A percentile compares a stretch with the other conserved stretches of the same genome.
These are phyloP conservation scores for Flabesymbios commensalis DNA, from an alignment of 2,888 invertebrate genomes.

Conservation along the genomic window DNA sequence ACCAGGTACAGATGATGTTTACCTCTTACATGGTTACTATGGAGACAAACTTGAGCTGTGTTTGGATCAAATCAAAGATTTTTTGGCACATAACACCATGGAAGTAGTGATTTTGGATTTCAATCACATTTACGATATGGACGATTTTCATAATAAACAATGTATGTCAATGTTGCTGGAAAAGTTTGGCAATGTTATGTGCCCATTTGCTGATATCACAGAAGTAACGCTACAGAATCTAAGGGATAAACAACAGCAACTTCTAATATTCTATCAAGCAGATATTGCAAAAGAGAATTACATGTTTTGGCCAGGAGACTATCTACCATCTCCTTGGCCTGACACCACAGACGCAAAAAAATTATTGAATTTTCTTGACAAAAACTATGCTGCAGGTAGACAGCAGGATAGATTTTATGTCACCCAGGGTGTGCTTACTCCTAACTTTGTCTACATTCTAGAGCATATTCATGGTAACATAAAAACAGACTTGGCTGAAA, in stretches of 20 bases:
- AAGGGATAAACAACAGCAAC: slow-evolving; percentile 65
- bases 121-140: slow-evolving; percentile 82
- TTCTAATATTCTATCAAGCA: slow-evolving; percentile 59
- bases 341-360: slow-evolving; percentile 69
- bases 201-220: slow-evolving; percentile 68
- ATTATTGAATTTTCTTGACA: slow-evolving; percentile 69
- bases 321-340: slow-evolving; percentile 83
- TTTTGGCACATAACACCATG: slow-evolving; percentile 72
- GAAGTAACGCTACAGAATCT: slow-evolving; percentile 68
- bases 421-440: slow-evolving; percentile 81
- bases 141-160: slow-evolving; percentile 69
- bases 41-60: slow-evolving; percentile 71
- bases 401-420: slow-evolving; percentile 71
- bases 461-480: slow-evolving; percentile 54
- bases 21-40: slow-evolving; percentile 81
- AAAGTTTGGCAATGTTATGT: slow-evolving; percentile 69
- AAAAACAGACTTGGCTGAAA: slow-evolving; percentile 59
- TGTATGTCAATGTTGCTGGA: slow-evolving; percentile 68
- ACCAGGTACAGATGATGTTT: slow-evolving; percentile 66
- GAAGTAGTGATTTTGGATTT: slow-evolving; percentile 82
- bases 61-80: slow-evolving; percentile 70
- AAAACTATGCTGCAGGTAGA: slow-evolving; percentile 65
- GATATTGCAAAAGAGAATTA: slow-evolving; percentile 31
- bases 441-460: slow-evolving; percentile 43
- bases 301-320: slow-evolving; percentile 70